phyloP scores from a whole-genome alignment of 2,113 vertebrate species.

The Amphiprion percula region DNA sequence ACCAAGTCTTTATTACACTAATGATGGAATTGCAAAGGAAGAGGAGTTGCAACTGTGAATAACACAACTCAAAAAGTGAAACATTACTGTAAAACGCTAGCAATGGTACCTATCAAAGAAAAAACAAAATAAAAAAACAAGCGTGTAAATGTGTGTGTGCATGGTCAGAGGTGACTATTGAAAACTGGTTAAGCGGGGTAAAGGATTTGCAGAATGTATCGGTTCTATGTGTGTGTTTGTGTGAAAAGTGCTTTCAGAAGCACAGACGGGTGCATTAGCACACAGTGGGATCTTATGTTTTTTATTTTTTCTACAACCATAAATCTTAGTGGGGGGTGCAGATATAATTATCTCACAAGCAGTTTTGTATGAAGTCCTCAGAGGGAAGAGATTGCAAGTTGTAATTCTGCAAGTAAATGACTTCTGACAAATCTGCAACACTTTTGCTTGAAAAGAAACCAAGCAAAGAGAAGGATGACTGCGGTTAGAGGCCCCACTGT shows the following conservation, averaged over 20 bases:
- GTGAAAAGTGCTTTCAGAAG: background rate
- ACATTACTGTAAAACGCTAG: too few species aligned
- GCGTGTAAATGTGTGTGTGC: background rate
- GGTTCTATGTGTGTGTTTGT: conserved; percentile 7
- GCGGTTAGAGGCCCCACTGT: conserved; percentile 12
- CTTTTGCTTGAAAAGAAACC: conserved; percentile 3
- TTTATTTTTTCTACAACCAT: conserved; percentile 21
- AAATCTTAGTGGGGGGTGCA: conserved; percentile 29
- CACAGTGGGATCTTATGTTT: conserved; percentile 43
- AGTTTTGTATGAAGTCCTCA: conserved; percentile 32
- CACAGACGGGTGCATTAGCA: conserved; percentile 44
- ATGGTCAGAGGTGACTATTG: background rate
- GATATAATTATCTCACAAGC: conserved; percentile 41
- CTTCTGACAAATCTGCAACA: conserved; percentile 10
- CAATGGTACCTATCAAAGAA: background rate
- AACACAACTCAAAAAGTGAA: too few species aligned
- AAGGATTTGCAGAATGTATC: conserved; percentile 13
- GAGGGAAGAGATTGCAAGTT: background rate
- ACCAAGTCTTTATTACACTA: background rate
- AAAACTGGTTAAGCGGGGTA: background rate
- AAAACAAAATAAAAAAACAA: background rate
- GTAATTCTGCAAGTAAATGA: conserved; percentile 14
- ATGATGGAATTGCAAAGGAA: background rate
- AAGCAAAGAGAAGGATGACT: conserved; percentile 27
- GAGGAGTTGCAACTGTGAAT: too few species aligned